Evolutionary conservation across 2,888 invertebrate species (phyloP).

Genomic region (Saturnia japonica): DNA sequence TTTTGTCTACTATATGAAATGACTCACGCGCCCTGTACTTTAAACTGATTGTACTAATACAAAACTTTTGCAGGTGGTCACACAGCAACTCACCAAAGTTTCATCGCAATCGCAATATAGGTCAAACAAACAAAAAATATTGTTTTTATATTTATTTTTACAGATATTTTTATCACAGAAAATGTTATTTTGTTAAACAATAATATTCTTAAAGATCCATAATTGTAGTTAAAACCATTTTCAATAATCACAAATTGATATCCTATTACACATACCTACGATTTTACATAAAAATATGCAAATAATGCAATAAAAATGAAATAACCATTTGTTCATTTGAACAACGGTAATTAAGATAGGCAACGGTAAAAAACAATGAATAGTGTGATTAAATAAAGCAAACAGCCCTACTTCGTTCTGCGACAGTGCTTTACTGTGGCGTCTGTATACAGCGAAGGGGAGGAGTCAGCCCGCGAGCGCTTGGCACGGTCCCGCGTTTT

Average conservation of each 20-base stretch:
- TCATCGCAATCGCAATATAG: too few species aligned
- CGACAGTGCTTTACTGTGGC: conserved; percentile 12
- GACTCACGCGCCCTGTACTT: too few species aligned
- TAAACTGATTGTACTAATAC: too few species aligned
- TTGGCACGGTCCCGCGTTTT: conserved; percentile 15
- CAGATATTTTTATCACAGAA: too few species aligned
- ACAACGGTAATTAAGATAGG: background rate
- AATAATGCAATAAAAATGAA: background rate
- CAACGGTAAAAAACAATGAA: background rate
- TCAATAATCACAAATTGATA: too few species aligned
- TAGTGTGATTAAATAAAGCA: conserved; percentile 4
- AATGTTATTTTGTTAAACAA: background rate
- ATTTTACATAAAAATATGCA: too few species aligned
- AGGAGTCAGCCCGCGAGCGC: background rate
- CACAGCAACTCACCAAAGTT: too few species aligned
- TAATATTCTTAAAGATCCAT: background rate
- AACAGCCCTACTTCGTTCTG: conserved; percentile 17
- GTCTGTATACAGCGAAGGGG: conserved; percentile 1
- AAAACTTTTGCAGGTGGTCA: too few species aligned
- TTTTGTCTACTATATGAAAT: background rate
- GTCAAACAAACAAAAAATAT: too few species aligned
- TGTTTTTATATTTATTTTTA: too few species aligned
- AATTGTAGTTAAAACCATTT: too few species aligned
- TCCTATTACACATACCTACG: too few species aligned
- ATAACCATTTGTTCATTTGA: background rate